Evolutionary conservation across 2,113 vertebrate genomes (phyloP), one percentile per base, ranked within the genome.

Genomic region (Xyrauchen texanus): DNA sequence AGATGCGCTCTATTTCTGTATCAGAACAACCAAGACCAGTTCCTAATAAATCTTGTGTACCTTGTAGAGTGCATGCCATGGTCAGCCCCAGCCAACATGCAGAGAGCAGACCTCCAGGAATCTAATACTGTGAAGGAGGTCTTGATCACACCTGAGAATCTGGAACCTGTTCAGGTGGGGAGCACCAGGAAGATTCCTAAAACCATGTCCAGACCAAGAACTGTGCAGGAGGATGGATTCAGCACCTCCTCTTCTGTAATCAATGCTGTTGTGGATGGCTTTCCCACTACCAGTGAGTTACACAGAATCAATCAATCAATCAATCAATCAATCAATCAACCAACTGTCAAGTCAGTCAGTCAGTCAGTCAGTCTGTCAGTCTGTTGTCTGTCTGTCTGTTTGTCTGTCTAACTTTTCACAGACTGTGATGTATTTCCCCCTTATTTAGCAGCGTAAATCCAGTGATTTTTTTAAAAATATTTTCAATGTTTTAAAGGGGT

Each of bases 211-310:
- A 90, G 84, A 85, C 82, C 85, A 47, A 83, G 8, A 34, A 84
- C 83, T 4, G 84, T 81, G 10, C 88, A 89, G 79, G 52, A 89
- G 79, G 52, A 88, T 44, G 74, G 86, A 80, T 96, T 94, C 76
- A 76, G 57, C 58, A 96, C 93, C 81, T 86, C 92, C 0, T 94
- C 94, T 47, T 95, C 95, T 60, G 78, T 90, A 64, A 93, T 95
- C 46, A 91, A 80, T 21, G 89, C 92, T 0, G 77, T 84, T 8
- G 81, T 91, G 0, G 91, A 89, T 11, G 85, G 76, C 47, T 63
- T 66, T 6, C 62, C 86, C 49, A 6, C 88, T 73, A 34, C 81
- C 3, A 85, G 95, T 96, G 85, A 92, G 93, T 91, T 67, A 51
- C 21, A 42, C 16, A 42, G 7, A 15, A 9, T 12, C 4, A 4